Evolutionary conservation across 2,113 vertebrate genomes (phyloP), one percentile per base, ranked within the genome.

Genomic region (Megaptera novaeangliae): DNA sequence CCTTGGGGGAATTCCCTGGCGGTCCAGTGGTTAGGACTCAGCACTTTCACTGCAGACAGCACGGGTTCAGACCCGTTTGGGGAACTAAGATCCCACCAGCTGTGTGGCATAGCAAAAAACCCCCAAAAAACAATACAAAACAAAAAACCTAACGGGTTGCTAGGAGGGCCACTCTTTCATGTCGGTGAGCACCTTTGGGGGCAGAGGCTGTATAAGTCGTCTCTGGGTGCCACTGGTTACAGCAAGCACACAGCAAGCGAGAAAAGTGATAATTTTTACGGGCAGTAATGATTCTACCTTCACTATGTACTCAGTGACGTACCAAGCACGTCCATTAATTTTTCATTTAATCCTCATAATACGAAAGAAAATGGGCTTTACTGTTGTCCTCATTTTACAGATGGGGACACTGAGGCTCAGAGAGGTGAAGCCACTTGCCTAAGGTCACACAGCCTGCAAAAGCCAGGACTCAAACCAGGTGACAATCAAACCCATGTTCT

Each of bases 241-340:
- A 5, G 59, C 64, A 46, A 21, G 61, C 85, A 9, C 2, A 10
- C 5, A 2, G 21, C 10, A 57, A 23, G 7, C 12, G 46, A 46
- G 31, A 12, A 31, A 17, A 52, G 52, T 52, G 15, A 17, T 15
- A 13, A 31, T 12, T 39, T 63, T 75, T n/a, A n/a, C 34, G 44
- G 49, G n/a, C 3, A 23, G 20, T 46, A 2, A 25, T 10, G 36
- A 18, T 7, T 3, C 66, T 0, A 0, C 4, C 59, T 41, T 59
- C 4, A 10, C 39, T 1, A 6, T 1, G 0, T 1, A 17, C 41
- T 71, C n/a, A 27, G 44, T 1, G 15, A 15, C 0, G 1, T 34
- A 34, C 74, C 69, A 14, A 13, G 41, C 3, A 1, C 8, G 7
- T 14, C 1, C 36, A 25, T 25, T 66, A 6, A 23, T 27, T 41